A percentile compares a stretch with the other conserved stretches of the same genome.
These are phyloP conservation scores for Sicus ferrugineus DNA, from an alignment of 2,888 invertebrate genomes.

Conservation along the genomic window DNA sequence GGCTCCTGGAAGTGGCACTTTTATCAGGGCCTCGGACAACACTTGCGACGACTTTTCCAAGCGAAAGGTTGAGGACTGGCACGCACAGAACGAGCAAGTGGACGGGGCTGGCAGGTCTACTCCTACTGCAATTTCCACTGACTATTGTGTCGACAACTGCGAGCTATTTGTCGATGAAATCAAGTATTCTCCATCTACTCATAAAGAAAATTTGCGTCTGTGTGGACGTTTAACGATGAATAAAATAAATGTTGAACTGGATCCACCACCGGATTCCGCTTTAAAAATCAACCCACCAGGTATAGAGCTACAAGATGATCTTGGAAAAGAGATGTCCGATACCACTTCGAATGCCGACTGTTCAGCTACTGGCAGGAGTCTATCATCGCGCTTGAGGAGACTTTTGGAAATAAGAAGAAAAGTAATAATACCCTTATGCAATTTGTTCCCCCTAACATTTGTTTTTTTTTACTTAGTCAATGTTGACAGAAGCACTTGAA, in stretches of 20 bases:
- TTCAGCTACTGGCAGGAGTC: background rate
- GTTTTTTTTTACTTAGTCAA: no score
- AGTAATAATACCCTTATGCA: slow-evolving; percentile 26
- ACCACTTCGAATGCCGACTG: background rate
- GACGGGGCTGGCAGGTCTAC: slow-evolving; percentile 25
- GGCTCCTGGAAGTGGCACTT: background rate
- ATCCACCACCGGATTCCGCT: slow-evolving; percentile 40
- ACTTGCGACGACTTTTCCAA: slow-evolving; percentile 43
- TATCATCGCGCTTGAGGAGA: slow-evolving; percentile 32
- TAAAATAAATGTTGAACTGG: slow-evolving; percentile 34
- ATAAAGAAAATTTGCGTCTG: slow-evolving; percentile 38
- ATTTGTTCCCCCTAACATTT: background rate
- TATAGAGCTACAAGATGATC: background rate
- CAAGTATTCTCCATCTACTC: slow-evolving; percentile 46
- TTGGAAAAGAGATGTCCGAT: background rate
- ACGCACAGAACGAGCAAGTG: slow-evolving; percentile 44
- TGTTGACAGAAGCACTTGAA: no score
- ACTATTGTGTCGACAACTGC: slow-evolving; percentile 4
- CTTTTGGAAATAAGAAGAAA: slow-evolving; percentile 45
- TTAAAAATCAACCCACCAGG: slow-evolving; percentile 38
- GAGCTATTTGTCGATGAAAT: slow-evolving; percentile 39
- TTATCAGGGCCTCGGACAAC: slow-evolving; percentile 31
- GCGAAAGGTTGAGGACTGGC: slow-evolving; percentile 51
- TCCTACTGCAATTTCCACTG: background rate
- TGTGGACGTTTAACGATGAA: slow-evolving; percentile 43